phyloP scores from a whole-genome alignment of 2,113 vertebrate species.

The Lampris incognitus region DNA sequence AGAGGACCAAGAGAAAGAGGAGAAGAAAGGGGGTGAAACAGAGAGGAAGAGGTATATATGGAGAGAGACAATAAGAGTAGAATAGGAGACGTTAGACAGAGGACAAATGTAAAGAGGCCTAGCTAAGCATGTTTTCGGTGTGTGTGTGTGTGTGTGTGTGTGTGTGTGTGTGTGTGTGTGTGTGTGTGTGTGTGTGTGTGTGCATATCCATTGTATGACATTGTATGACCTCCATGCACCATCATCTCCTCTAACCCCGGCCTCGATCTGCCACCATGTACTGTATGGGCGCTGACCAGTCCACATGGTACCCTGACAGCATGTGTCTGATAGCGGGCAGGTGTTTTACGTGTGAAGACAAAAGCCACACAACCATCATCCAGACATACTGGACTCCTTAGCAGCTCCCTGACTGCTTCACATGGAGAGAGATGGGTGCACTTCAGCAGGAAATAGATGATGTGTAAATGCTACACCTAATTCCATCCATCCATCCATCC shows the following conservation, averaged over 20 bases:
- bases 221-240: conserved; percentile 7
- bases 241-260: background rate
- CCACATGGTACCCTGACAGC: background rate
- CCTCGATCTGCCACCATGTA: too few relatives aligned
- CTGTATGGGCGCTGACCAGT: conserved; percentile 14
- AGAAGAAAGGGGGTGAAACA: background rate
- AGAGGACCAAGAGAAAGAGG: conserved; percentile 25
- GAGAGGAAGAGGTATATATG: background rate
- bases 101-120: conserved; percentile 16
- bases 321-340: conserved; percentile 22
- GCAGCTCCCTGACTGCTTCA: too few relatives aligned
- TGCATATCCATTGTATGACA: background rate
- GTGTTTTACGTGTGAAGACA: conserved; percentile 40
- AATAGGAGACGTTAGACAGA: background rate
- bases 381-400: too few relatives aligned
- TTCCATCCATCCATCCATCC: too few relatives aligned
- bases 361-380: too few relatives aligned
- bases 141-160: background rate
- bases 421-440: too few relatives aligned
- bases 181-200: background rate
- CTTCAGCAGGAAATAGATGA: too few relatives aligned
- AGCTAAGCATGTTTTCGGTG: background rate
- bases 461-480: too few relatives aligned
- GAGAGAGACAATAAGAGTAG: background rate
- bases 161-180: background rate